Evolutionary conservation across 23 tunicate species (phyloP), one percentile per base, ranked within the genome.

Genomic region (Diplosoma virens): DNA sequence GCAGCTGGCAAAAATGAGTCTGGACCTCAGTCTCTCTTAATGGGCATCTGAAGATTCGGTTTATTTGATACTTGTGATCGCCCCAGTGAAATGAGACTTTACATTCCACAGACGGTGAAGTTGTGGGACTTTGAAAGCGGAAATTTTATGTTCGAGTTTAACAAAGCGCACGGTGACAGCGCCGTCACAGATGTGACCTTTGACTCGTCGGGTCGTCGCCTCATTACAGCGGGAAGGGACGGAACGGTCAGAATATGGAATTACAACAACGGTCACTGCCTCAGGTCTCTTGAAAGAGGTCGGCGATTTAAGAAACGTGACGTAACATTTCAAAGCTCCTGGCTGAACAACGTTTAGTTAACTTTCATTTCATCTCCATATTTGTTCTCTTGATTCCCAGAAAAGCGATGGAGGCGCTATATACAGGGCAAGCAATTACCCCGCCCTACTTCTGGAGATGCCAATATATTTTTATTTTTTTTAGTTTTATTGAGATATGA

Each of bases 91-190:
- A n/a, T n/a, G n/a, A n/a, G n/a, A n/a, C n/a, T n/a, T n/a, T n/a
- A n/a, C n/a, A n/a, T 67, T 31, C 50, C 53, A 37, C 71, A 84
- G 89, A 83, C 78, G 48, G 96, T 89, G 30, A 89, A 89, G 63
- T 58, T 93, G 33, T 93, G 98, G 98, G 98, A 93, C 75, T 85
- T 93, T 37, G 98, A 93, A 30, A 85, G 75, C 9, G 92, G 92
- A 20, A 65, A 69, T 23, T 78, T 76, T 58, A 93, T 86, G 90
- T 93, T 93, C 47, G 98, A 93, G 63, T 93, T 93, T 66, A 85
- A 85, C 84, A 85, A 93, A 86, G 92, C 91, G 24, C 87, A 85
- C 68, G 86, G 93, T 7, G 87, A 84, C 59, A 70, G 78, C 23
- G 93, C 97, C 5, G 73, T 90, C 75, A 79, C 90, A 21, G 77